These are phyloP conservation scores for Archivesica marissinica DNA, from an alignment of 1,140 invertebrate genomes.

Conservation along the genomic window DNA sequence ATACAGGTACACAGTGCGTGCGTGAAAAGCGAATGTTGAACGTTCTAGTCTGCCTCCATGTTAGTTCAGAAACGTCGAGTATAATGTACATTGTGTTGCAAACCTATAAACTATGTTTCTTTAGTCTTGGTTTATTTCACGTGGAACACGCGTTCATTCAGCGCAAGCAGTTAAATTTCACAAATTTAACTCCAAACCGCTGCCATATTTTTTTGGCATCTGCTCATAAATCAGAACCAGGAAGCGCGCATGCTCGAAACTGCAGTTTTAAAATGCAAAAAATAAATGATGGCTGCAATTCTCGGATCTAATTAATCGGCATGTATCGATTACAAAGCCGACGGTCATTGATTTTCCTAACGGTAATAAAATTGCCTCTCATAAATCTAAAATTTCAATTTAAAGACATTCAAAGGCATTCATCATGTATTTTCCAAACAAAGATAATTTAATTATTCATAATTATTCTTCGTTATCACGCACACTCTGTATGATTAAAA, in stretches of 20 bases:
- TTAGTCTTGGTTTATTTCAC: too few species aligned
- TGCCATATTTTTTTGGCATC: slow-evolving; percentile 11
- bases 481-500: slow-evolving; percentile 35
- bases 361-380: slow-evolving; percentile 36
- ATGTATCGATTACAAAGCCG: neutral
- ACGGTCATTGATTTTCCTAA: slow-evolving; percentile 30
- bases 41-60: too few species aligned
- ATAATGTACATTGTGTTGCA: too few species aligned
- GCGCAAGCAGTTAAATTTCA: neutral
- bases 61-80: too few species aligned
- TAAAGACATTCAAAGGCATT: slow-evolving; percentile 53
- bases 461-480: slow-evolving; percentile 44
- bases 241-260: neutral
- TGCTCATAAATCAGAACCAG: neutral
- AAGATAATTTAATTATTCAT: slow-evolving; percentile 57
- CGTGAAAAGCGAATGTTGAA: too few species aligned
- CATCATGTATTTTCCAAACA: slow-evolving; percentile 55
- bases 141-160: too few species aligned
- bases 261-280: neutral
- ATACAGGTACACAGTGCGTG: too few species aligned
- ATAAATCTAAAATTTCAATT: slow-evolving; percentile 61
- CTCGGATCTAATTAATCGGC: slow-evolving; percentile 20
- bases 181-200: neutral
- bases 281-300: neutral
- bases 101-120: too few species aligned